Evolutionary conservation across 2,113 vertebrate genomes (phyloP), one percentile per base, ranked within the genome.

Genomic region (Machaerirhynchus nigripectus): DNA sequence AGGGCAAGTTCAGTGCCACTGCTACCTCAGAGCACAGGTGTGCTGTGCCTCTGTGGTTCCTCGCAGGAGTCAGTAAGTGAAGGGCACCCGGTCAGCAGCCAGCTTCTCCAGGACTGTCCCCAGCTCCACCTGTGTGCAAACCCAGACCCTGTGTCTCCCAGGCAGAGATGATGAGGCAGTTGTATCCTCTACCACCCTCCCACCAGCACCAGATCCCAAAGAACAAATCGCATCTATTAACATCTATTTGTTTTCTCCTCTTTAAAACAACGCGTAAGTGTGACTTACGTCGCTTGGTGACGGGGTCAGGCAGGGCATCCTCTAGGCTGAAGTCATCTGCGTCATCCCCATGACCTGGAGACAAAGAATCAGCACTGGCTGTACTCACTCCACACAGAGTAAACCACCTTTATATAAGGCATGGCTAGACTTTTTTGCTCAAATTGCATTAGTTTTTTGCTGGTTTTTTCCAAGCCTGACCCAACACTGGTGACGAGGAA

Each of bases 241-340:
- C 60, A 33, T 12, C 46, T 50, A 1, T 28, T 82, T 86, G n/a
- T 19, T 81, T 91, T 46, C 67, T 56, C 15, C n/a, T 59, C 28
- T 75, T 76, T 68, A 67, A 61, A 73, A n/a, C 40, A 87, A 57
- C 1, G 60, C 22, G 53, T 15, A 56, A 59, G 89, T 14, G 44
- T 46, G 90, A 98, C 98, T 98, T 95, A 98, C 98, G 97, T 75
- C 86, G 91, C 69, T 93, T 95, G 63, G 97, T 96, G 42, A 69
- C 49, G 16, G 20, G 35, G 67, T 87, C 95, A 39, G 13, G 12
- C 57, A 98, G 22, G 28, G 97, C 97, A 94, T 98, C 97, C 55
- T 83, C 84, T 86, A 97, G 89, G 27, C 0, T 71, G 1, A 97
- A 96, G 27, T 74, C 97, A 57, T 10, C 84, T 16, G 18, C 3